phyloP scores from a whole-genome alignment of 2,797 vertebrate genomes.

The Distichodus sexfasciatus region DNA sequence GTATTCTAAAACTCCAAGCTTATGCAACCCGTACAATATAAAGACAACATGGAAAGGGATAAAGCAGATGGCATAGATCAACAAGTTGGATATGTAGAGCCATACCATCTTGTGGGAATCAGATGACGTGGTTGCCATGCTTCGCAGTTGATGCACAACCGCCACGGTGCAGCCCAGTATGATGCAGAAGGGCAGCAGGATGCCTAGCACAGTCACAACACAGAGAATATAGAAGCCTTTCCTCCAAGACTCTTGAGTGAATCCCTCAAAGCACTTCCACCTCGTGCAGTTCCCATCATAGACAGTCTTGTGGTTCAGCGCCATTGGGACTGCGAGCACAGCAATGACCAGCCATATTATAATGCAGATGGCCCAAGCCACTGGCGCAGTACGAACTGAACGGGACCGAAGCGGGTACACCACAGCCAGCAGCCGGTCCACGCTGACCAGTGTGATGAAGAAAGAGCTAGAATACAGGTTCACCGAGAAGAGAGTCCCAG shows the following conservation, averaged over 20 bases:
- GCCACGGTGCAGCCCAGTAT: slow-evolving; percentile 45
- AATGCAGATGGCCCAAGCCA: slow-evolving; percentile 16
- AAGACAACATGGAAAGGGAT: slow-evolving; percentile 49
- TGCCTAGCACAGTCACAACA: slow-evolving; percentile 10
- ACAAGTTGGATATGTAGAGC: slow-evolving; percentile 48
- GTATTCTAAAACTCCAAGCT: fast-evolving
- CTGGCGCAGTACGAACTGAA: neutral
- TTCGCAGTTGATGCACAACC: slow-evolving; percentile 28
- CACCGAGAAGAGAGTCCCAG: slow-evolving; percentile 38
- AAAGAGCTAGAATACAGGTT: slow-evolving; percentile 53
- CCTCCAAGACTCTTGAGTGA: neutral
- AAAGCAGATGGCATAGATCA: slow-evolving; percentile 53
- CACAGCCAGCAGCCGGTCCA: slow-evolving; percentile 53
- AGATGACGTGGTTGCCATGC: neutral
- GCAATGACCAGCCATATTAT: slow-evolving; percentile 38
- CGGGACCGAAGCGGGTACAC: slow-evolving; percentile 52
- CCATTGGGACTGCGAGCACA: slow-evolving; percentile 34
- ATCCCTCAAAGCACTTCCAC: slow-evolving; percentile 42
- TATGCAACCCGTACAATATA: slow-evolving; percentile 37
- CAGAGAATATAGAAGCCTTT: slow-evolving; percentile 44
- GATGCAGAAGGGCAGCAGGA: slow-evolving; percentile 41
- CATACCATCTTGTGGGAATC: slow-evolving; percentile 33
- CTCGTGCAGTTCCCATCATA: neutral
- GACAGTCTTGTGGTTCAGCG: slow-evolving; percentile 30
- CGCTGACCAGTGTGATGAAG: slow-evolving; percentile 52